Base-by-base conservation (phyloP, 1,140 invertebrate genomes). In the Papilio machaon region DNA sequence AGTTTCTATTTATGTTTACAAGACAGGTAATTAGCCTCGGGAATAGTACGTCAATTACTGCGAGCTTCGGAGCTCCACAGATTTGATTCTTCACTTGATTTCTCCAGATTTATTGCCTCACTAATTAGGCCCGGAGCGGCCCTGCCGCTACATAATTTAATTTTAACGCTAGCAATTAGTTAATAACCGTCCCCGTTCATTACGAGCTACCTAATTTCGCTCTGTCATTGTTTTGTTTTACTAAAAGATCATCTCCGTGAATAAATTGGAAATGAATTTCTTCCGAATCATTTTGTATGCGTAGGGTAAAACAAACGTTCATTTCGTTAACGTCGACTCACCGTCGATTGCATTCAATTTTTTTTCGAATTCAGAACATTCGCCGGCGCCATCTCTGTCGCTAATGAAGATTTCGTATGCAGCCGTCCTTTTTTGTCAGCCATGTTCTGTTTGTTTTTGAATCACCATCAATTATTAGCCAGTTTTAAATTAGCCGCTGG, bases 381-480 rank as follows among this genome's bases (percentile, higher is more conserved):
- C 84, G 82, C 86, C 85, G 88, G 89, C 88, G 87, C 90, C 86
- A 81, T 80, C 87, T 88, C 84, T 83, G 85, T 88, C 86, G 85
- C 86, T 89, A 89, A 90, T 92, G 87, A 88, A 90, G 90, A 90
- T 90, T 92, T 90, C 86, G 89, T 91, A 91, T 90, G 85, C 88
- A 82, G 78, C 87, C 89, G 86, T 90, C 90, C 91, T 91, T 92
- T 91, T 91, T 91, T 92, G 91, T 93, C 91, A 90, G 90, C 91
- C 91, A 90, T 93, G 83, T 70, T 93, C 90, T 94, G 92, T 94
- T 94, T 94, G 91, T 92, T 94, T 94, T 91, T 88, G 91, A 88
- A 84, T 91, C 88, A 89, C 87, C 92, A 90, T 94, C 91, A 93
- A 93, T 94, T 94, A 94, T 92, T 92, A 91, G 91, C 88, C 85